These are phyloP conservation scores for Brachypodius melanocephalos DNA, from an alignment of 2,113 vertebrate species.

Conservation along the genomic window DNA sequence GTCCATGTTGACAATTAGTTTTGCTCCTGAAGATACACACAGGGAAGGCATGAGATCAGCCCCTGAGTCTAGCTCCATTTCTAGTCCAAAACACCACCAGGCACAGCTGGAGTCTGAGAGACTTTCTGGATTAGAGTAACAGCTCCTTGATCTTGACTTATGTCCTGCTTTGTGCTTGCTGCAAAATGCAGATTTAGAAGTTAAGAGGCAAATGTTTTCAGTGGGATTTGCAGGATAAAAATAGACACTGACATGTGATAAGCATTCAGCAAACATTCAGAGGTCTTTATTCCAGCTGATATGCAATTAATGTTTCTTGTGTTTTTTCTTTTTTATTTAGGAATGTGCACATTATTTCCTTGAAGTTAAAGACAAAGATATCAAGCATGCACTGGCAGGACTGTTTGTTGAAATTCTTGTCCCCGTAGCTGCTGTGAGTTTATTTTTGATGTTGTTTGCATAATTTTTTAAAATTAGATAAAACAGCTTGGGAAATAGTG, in stretches of 20 bases:
- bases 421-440: conserved; percentile 95
- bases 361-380: conserved; percentile 99
- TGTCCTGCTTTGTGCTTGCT: neutral
- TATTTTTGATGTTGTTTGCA: conserved; percentile 20
- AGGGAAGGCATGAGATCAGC: neutral
- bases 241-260: neutral
- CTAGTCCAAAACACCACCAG: neutral
- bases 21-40: neutral
- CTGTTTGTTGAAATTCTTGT: conserved; percentile 98
- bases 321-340: conserved; percentile 61
- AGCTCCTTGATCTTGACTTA: neutral
- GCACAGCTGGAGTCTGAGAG: neutral
- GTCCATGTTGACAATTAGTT: neutral
- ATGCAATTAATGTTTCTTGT: neutral
- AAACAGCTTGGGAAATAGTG: neutral
- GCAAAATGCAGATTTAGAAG: neutral
- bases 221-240: neutral
- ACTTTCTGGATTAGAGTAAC: neutral
- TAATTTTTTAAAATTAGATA: neutral
- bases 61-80: neutral
- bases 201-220: neutral
- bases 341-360: conserved; percentile 98
- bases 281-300: neutral
- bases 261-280: neutral
- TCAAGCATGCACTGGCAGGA: conserved; percentile 95